These are phyloP conservation scores for Parelbella ahira DNA, from an alignment of 2,888 invertebrate genomes.

Conservation along the genomic window DNA sequence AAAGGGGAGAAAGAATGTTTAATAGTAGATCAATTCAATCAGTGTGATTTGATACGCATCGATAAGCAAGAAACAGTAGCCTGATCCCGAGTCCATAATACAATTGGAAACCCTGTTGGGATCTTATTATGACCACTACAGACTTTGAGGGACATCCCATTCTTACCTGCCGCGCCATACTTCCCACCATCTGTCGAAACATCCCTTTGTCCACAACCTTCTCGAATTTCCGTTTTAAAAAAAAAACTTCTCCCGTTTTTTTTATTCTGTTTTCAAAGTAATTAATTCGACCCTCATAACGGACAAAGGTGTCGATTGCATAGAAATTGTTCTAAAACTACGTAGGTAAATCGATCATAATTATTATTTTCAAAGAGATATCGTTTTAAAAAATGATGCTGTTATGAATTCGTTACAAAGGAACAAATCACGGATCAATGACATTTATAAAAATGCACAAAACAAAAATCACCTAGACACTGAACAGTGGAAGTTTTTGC, in stretches of 20 bases:
- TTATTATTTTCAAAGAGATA: slow-evolving; percentile 39
- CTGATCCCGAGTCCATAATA: slow-evolving; percentile 36
- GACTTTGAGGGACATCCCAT: slow-evolving; percentile 21
- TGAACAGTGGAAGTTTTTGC: slow-evolving; percentile 35
- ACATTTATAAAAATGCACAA: slow-evolving; percentile 38
- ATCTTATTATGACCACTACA: slow-evolving; percentile 21
- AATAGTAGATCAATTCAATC: slow-evolving; percentile 74
- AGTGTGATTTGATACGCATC: slow-evolving; percentile 58
- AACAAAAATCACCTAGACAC: slow-evolving; percentile 30
- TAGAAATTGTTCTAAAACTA: slow-evolving; percentile 43
- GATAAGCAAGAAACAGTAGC: slow-evolving; percentile 49
- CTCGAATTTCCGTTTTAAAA: slow-evolving; percentile 65
- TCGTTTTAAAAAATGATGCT: slow-evolving; percentile 47
- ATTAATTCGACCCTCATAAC: slow-evolving; percentile 68
- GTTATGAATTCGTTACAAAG: slow-evolving; percentile 3
- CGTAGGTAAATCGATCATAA: no score
- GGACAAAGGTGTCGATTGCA: slow-evolving; percentile 67
- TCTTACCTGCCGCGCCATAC: slow-evolving; percentile 18
- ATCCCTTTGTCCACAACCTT: slow-evolving; percentile 63
- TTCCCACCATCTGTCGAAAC: slow-evolving; percentile 8
- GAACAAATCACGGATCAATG: slow-evolving; percentile 35
- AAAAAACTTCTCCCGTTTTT: slow-evolving; percentile 59
- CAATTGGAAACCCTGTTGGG: slow-evolving; percentile 25
- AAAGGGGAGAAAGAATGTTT: slow-evolving; percentile 40
- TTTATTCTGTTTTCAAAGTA: slow-evolving; percentile 54